Evolutionary conservation across 37 sponge, comb jelly and placozoan genomes (phyloP).

Genomic region (Oscarella lobularis): DNA sequence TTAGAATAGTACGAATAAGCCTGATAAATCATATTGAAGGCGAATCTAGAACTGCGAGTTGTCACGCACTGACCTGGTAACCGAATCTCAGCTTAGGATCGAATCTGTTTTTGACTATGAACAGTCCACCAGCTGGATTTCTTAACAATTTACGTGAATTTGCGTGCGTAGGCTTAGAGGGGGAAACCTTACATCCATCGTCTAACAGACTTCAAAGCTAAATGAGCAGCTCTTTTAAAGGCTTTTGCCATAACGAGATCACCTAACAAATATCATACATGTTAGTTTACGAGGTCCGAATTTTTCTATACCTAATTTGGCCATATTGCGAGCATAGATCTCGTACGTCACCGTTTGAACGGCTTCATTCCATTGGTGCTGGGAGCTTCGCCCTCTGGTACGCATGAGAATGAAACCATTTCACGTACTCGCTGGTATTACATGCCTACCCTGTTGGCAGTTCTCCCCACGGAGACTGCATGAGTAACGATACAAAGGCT

Average conservation of each 20-base stretch:
- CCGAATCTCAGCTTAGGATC: background rate
- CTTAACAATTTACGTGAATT: background rate
- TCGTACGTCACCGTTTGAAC: background rate
- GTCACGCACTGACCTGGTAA: background rate
- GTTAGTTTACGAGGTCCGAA: too few species aligned
- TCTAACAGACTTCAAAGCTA: background rate
- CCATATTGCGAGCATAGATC: background rate
- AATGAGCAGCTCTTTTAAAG: background rate
- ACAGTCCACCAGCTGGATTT: background rate
- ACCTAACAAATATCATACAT: background rate
- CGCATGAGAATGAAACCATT: too few species aligned
- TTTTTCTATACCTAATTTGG: too few species aligned
- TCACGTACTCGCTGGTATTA: too few species aligned
- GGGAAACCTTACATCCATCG: background rate
- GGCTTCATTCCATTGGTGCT: background rate
- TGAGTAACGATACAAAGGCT: background rate
- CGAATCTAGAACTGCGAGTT: too few species aligned
- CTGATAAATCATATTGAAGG: too few species aligned
- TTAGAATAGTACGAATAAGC: background rate
- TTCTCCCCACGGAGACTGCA: conserved; percentile 1
- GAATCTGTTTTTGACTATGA: conserved; percentile 5
- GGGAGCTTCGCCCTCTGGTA: background rate
- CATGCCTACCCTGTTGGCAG: conserved; percentile 2
- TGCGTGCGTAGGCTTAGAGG: conserved; percentile 6
- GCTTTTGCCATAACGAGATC: background rate